A percentile compares a stretch with the other conserved stretches of the same genome.
Conservation (phyloP, 2,113 vertebrate genomes). For the Varanus salvator region DNA sequence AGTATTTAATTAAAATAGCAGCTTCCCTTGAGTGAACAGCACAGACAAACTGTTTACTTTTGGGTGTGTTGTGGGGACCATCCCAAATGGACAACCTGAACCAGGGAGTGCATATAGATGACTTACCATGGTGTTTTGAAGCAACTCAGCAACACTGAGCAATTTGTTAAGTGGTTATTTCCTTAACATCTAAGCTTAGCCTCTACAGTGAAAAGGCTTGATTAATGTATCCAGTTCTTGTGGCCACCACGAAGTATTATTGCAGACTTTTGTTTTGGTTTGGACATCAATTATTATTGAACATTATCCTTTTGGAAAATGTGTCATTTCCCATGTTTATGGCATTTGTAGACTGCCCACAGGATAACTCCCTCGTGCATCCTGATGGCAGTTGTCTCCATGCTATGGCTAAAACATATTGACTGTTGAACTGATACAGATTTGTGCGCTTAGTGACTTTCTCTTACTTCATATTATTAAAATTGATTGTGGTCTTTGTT, state of each 20-base stretch:
- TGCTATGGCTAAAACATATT: constrained; percentile 52
- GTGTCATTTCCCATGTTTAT: constrained; percentile 58
- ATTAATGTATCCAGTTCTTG: not conserved
- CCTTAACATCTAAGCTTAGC: not conserved
- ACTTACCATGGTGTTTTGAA: not conserved
- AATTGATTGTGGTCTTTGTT: constrained; percentile 31
- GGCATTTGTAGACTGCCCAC: constrained; percentile 15
- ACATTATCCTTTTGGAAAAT: constrained; percentile 51
- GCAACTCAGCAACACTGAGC: not conserved
- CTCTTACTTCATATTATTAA: not conserved
- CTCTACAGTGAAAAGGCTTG: not conserved
- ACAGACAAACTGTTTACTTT: constrained; percentile 35
- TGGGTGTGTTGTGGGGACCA: not conserved
- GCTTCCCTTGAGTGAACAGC: constrained; percentile 27
- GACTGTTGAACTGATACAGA: constrained; percentile 56
- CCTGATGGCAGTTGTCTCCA: constrained; percentile 30
- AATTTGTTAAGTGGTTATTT: not conserved
- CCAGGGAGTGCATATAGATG: not conserved
- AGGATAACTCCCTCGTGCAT: constrained; percentile 45
- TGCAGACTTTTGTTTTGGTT: constrained; percentile 33
- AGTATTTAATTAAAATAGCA: constrained; percentile 43
- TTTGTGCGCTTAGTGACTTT: not conserved
- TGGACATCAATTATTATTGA: constrained; percentile 55
- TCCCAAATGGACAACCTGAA: not conserved
- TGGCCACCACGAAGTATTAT: constrained; percentile 11